Conservation (phyloP, 2,888 invertebrate species). For the Lithosia quadra region DNA sequence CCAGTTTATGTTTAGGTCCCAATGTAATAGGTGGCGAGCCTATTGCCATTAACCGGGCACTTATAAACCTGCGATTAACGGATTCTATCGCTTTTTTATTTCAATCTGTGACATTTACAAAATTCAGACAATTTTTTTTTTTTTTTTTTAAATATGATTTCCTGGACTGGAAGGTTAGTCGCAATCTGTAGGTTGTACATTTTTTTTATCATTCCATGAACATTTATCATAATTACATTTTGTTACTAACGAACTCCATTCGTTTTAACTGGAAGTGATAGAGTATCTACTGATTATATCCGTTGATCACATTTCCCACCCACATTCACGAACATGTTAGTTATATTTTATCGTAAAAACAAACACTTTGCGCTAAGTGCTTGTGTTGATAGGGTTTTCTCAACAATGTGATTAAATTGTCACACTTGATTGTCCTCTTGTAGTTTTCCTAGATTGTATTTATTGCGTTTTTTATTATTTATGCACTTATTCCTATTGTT, state of each 20-base stretch:
- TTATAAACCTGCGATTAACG: too few relatives aligned
- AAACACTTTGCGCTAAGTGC: conserved; percentile 43
- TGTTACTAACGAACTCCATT: conserved; percentile 14
- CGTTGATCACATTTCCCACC: conserved; percentile 9
- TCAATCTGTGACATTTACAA: too few relatives aligned
- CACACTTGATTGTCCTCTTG: conserved; percentile 19
- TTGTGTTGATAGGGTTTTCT: conserved; percentile 37
- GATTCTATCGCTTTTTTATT: too few relatives aligned
- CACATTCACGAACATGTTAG: conserved; percentile 1
- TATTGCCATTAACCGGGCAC: too few relatives aligned
- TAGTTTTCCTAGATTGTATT: not conserved
- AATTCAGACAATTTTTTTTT: too few relatives aligned
- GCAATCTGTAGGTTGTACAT: not conserved
- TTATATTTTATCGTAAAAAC: conserved; percentile 25
- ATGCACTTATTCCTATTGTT: not conserved
- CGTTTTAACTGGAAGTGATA: conserved; percentile 17
- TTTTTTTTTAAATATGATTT: too few relatives aligned
- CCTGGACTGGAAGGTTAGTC: not conserved
- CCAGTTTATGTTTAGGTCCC: too few relatives aligned
- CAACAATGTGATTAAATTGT: conserved; percentile 42
- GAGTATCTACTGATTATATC: conserved; percentile 7
- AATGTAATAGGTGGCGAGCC: too few relatives aligned
- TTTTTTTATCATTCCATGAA: not conserved
- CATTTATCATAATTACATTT: not conserved
- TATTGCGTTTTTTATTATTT: not conserved